These are phyloP conservation scores for Anguilla anguilla DNA, from an alignment of 2,797 vertebrate species.

Conservation along the genomic window DNA sequence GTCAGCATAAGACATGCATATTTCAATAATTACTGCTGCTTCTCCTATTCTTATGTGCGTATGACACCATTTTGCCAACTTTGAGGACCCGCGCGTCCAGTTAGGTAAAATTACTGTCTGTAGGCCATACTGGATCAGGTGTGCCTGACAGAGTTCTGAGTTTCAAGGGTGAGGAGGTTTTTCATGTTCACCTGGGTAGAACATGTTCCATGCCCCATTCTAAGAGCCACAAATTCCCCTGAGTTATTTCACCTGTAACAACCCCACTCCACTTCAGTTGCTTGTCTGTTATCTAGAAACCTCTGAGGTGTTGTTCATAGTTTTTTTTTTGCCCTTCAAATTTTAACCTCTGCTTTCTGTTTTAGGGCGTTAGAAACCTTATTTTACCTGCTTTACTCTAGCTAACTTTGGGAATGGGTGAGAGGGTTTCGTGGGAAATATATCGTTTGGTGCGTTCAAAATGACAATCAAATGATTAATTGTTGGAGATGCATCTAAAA, in stretches of 20 bases:
- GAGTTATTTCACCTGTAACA: not conserved
- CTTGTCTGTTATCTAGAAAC: too few species aligned
- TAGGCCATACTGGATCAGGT: too few species aligned
- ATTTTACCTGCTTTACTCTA: not conserved
- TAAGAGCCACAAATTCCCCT: not conserved
- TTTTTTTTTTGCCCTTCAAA: not conserved
- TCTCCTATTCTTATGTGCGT: too few species aligned
- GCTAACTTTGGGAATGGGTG: not conserved
- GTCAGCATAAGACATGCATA: too few species aligned
- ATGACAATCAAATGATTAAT: constrained; percentile 2
- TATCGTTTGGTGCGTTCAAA: not conserved
- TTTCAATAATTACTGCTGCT: too few species aligned
- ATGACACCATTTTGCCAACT: too few species aligned
- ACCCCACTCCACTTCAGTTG: too few species aligned
- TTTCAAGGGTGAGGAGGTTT: too few species aligned
- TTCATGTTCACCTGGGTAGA: too few species aligned
- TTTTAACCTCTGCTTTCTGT: not conserved
- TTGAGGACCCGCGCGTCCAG: too few species aligned
- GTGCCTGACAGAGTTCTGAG: too few species aligned
- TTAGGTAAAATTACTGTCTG: too few species aligned
- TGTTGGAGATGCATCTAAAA: not conserved
- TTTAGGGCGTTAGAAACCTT: not conserved
- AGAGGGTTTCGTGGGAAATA: not conserved
- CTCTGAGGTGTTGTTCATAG: not conserved
- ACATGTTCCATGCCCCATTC: not conserved